Evolutionary conservation across 2,888 invertebrate species (phyloP).

Genomic region (Chrysolina haemoptera): DNA sequence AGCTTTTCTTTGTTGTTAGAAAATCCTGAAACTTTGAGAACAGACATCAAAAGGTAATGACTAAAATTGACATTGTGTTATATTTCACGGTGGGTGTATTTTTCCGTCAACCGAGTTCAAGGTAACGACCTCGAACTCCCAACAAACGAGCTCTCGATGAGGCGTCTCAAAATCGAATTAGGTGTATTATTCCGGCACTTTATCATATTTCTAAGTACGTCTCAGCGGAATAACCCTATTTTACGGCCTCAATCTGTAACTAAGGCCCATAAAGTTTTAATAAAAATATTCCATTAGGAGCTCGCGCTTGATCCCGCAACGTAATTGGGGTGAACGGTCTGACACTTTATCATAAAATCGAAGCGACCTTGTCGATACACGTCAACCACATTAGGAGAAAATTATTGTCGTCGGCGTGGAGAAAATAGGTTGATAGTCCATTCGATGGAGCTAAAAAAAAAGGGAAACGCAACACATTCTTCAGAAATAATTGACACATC

Average conservation of each 20-base stretch:
- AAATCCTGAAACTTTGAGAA: neutral
- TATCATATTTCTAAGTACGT: slow-evolving; percentile 5
- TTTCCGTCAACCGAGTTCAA: neutral
- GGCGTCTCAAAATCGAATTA: neutral
- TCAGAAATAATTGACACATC: no score
- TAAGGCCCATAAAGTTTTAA: neutral
- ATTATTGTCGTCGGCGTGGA: slow-evolving; percentile 26
- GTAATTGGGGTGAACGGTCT: slow-evolving; percentile 55
- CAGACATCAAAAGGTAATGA: neutral
- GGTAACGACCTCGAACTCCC: neutral
- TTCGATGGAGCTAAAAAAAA: no score
- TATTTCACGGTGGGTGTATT: neutral
- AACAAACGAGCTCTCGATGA: slow-evolving; percentile 3
- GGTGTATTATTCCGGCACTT: neutral
- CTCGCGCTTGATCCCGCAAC: slow-evolving; percentile 20
- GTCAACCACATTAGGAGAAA: slow-evolving; percentile 24
- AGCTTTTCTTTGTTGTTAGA: neutral
- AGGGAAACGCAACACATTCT: no score
- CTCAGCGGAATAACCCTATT: neutral
- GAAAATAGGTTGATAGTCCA: slow-evolving; percentile 2
- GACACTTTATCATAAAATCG: slow-evolving; percentile 47
- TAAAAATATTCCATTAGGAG: slow-evolving; percentile 29
- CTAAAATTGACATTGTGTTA: neutral
- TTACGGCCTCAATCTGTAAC: slow-evolving; percentile 13
- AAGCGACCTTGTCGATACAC: slow-evolving; percentile 45